Base-by-base conservation (phyloP, 2,797 vertebrate genomes). In the Halcyon leucocephala region DNA sequence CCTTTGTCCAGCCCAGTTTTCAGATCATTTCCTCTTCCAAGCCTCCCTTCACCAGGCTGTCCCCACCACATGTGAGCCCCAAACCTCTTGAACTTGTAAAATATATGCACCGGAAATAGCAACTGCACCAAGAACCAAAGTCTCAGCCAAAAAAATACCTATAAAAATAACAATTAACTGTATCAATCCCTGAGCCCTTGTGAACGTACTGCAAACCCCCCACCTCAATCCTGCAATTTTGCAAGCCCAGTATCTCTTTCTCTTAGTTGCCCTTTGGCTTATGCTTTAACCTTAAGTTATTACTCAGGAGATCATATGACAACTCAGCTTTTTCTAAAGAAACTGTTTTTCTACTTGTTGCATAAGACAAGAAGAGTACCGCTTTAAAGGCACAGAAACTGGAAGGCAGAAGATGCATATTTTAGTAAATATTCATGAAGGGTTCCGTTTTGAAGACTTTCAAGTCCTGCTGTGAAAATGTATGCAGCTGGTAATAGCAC, bases 381-480 rank as follows among this genome's bases (percentile, higher is more conserved):
- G 33, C 54, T 81, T 74, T 79, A 78, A 69, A 84, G 51, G n/a
- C 58, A 57, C 28, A 11, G 80, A 80, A 94, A 81, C 26, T 26
- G 17, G 25, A 89, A 94, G 20, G 65, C 52, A 90, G 42, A 70
- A 85, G 86, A 48, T 14, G 14, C 24, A 6, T 55, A 19, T 73
- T 82, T 93, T 21, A 41, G 67, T 93, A 89, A 96, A 86, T 82
- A 91, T 62, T 85, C 86, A 84, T 55, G 46, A 95, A 79, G 15
- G 46, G 42, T 48, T 70, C 58, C 29, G 29, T 41, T 37, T 60
- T 69, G 58, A 82, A 79, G 55, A 41, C 54, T 39, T 44, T 35
- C 22, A 42, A 46, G 16, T 31, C 88, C 81, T 65, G 57, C 90
- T 35, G 39, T 72, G 88, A 79, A 86, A 76, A 93, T 16, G 4